Evolutionary conservation across 2,888 invertebrate species (phyloP).

Genomic region (Molanna angustata): DNA sequence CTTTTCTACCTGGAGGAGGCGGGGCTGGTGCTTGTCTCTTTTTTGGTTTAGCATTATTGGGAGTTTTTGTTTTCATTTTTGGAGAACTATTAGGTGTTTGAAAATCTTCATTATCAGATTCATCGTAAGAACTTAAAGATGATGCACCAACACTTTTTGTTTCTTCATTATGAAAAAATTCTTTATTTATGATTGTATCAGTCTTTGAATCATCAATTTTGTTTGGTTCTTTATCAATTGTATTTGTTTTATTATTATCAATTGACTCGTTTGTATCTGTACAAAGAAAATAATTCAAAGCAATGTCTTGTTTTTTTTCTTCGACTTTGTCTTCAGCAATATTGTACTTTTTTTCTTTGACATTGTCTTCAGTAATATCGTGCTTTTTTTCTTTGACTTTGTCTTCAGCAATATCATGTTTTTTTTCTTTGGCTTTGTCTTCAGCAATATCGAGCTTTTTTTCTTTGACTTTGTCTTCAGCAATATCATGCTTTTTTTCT

Average conservation of each 20-base stretch:
- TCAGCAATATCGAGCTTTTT: neutral
- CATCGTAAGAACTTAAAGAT: conserved; percentile 41
- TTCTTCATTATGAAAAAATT: no score
- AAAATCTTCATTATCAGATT: conserved; percentile 48
- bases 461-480: neutral
- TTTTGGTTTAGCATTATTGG: conserved; percentile 48
- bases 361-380: neutral
- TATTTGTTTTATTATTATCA: neutral
- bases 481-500: neutral
- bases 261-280: neutral
- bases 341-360: no score
- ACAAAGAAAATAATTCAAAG: neutral
- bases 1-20: conserved; percentile 38
- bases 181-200: no score
- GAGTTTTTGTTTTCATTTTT: conserved; percentile 42
- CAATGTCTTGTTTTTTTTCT: no score
- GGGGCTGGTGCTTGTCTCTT: conserved; percentile 51
- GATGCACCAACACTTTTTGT: conserved; percentile 38
- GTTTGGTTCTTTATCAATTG: neutral
- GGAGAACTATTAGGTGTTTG: conserved; percentile 52
- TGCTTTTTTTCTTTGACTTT: no score
- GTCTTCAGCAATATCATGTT: neutral
- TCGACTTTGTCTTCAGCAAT: no score
- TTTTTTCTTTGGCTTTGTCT: neutral
- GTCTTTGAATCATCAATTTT: neutral